Base-by-base conservation (phyloP, 2,888 invertebrate genomes). In the Odontocerum albicorne region DNA sequence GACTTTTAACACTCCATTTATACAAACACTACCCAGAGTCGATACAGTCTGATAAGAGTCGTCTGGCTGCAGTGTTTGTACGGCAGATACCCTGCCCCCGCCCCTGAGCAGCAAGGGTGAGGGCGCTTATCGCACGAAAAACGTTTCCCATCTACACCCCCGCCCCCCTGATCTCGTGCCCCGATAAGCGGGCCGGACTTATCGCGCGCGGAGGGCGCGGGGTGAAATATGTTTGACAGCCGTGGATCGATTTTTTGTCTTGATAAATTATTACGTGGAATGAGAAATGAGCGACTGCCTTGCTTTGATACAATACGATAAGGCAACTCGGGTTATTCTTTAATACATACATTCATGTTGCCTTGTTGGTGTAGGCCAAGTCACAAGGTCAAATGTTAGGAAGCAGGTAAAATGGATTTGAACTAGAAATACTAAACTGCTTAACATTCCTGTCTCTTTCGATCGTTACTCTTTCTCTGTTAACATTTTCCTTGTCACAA, bases 91-190 rank as follows among this genome's bases (percentile, higher is more conserved):
- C 40, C 31, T 46, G 19, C 33, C 49, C 38, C 45, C 49, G 31
- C 33, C 22, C 39, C 22, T 31, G 27, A 32, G 42, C 42, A 50
- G 44, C 40, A 27, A 33, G 49, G 36, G 58, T 16, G 40, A 51
- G 32, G 33, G 44, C 54, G 51, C 49, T 58, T 61, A 61, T 61
- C 61, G 52, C 53, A 53, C 61, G 49, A 58, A 61, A 61, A 61
- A 58, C 61, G 59, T 55, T 61, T 61, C 55, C 58, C 52, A 61
- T 61, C 61, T 61, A 42, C 27, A 27, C 45, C 49, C 54, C 55
- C 45, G 20, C 51, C 38, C 58, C 44, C 22, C 49, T 20, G 57
- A 57, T 58, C 49, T 47, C 36, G 45, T 21, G 21, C 13, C 13
- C 49, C 19, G 61, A 61, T 61, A 58, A 47, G 42, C 16, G n/a